phyloP scores from a whole-genome alignment of 2,888 invertebrate species.

The Cosmia trapezina region DNA sequence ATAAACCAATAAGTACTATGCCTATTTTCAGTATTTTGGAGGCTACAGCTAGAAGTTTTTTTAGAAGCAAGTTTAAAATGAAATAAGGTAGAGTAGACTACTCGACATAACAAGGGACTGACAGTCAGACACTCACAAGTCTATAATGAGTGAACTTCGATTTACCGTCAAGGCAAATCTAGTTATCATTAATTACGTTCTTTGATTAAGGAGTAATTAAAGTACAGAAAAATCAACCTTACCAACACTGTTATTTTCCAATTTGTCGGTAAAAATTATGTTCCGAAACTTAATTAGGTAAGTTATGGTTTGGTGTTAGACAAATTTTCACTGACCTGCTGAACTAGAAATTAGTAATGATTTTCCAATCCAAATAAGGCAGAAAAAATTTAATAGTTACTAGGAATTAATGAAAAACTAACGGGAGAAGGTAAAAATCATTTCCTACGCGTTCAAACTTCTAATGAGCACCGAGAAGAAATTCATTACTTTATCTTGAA shows the following conservation, averaged over 20 bases:
- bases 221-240: conserved; percentile 7
- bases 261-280: conserved; percentile 14
- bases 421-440: conserved; percentile 12
- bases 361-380: neutral
- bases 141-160: conserved; percentile 30
- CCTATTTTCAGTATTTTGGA: neutral
- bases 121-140: conserved; percentile 15
- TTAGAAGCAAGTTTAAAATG: neutral
- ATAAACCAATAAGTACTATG: neutral
- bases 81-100: neutral
- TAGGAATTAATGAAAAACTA: neutral
- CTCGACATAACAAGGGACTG: neutral
- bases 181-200: conserved; percentile 32
- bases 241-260: conserved; percentile 15
- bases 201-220: conserved; percentile 22
- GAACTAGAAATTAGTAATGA: neutral
- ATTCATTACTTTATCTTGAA: conserved; percentile 59
- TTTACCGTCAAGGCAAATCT: conserved; percentile 25
- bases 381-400: neutral
- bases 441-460: conserved; percentile 27
- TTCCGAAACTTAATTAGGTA: neutral
- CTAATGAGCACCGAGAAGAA: conserved; percentile 44
- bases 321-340: neutral
- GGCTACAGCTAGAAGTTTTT: too few relatives aligned
- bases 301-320: neutral